Evolutionary conservation across 2,888 invertebrate genomes (phyloP), one percentile per base, ranked within the genome.

Genomic region (Epinotia bilunana): DNA sequence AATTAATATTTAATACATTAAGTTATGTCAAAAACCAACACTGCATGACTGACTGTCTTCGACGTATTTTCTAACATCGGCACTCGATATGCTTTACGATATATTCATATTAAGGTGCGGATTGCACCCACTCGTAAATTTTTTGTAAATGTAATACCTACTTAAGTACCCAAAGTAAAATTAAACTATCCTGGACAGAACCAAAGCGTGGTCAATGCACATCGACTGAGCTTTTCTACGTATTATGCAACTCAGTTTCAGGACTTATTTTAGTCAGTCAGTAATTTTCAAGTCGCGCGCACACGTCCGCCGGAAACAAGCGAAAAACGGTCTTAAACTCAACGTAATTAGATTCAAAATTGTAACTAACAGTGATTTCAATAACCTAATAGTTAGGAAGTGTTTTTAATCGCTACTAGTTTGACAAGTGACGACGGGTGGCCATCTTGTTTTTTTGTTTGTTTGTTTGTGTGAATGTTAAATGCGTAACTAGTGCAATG

Each of bases 241-340:
- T 87, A 89, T 94, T 94, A 92, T 90, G 93, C 92, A 94, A 94
- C 86, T 86, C 81, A 84, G 87, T 88, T 89, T 88, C 87, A 87
- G 87, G 87, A 88, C 88, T 90, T 90, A 92, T 92, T 92, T 92
- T 89, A 88, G 93, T 92, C 90, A 88, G 91, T 90, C 83, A 87
- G 89, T 89, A 88, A 86, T 83, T 84, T 83, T 82, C 80, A 79
- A 85, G 86, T 87, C 87, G 67, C 76, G 83, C 79, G 80, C 80
- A 82, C 88, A 86, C 88, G 84, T 81, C 84, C 60, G 78, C 77
- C 77, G 74, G 72, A 79, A 77, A 80, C 74, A 78, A 76, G 74
- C 76, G 74, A 78, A 73, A 80, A 80, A 82, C 80, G 81, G 81
- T 81, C 81, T 72, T 83, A 78, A 76, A 72, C 55, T 23, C 4